Evolutionary conservation across 2,888 invertebrate species (phyloP), one percentile per base, ranked within the genome.

Genomic region (Linyphia triangularis): DNA sequence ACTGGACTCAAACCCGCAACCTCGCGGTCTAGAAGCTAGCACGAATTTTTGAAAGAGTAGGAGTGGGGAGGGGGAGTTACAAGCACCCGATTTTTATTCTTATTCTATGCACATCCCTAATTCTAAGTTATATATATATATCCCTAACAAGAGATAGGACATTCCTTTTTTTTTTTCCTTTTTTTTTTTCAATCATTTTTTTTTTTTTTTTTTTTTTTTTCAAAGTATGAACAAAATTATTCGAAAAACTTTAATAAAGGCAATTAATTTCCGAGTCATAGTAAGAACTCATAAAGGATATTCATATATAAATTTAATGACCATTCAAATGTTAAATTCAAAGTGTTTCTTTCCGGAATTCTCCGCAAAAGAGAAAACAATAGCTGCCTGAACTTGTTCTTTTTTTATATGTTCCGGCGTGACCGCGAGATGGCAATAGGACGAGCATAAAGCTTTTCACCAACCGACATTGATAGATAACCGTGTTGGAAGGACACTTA

Each of bases 401-500:
- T 16, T 51, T 51, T 51, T 51, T 16, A 51, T 16, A 3, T 51
- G 13, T 16, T n/a, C 16, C 51, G n/a, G 51, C n/a, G 13, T 51
- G 51, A 51, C 51, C 51, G n/a, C 51, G 51, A 51, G 51, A 51
- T 51, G 51, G 51, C 51, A 51, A 13, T 51, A n/a, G 51, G 51
- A 51, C 51, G 51, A 5, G 51, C 51, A 16, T 51, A 51, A 51
- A 51, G 51, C 51, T 51, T 51, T 51, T 51, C 51, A 16, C 3
- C 16, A n/a, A 51, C 51, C 2, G 81, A 81, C 81, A 81, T 24
- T 81, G 81, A 81, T 81, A 81, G 81, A 81, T 81, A 81, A 70
- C 81, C 59, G 16, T 57, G 70, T 81, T 37, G 69, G 37, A 70
- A 81, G 51, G 69, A 70, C 69, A 81, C 69, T 81, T 81, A 70